phyloP scores from a whole-genome alignment of 2,888 invertebrate species.

The Rhodophaea formosa region DNA sequence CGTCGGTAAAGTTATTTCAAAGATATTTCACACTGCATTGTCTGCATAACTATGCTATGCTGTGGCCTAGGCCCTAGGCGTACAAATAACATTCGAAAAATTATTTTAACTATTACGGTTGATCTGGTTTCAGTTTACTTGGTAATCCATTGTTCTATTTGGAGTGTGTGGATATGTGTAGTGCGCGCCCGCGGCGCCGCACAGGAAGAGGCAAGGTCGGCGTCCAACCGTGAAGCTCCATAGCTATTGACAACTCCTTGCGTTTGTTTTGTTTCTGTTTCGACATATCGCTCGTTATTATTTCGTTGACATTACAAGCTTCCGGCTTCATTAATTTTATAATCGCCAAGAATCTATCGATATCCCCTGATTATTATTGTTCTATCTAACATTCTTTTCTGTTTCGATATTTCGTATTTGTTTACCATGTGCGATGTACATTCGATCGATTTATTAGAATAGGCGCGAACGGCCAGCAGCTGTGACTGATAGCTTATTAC shows the following conservation, averaged over 20 bases:
- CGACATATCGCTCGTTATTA: constrained; percentile 5
- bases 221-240: constrained; percentile 72
- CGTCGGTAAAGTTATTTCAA: no score
- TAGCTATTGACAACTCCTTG: constrained; percentile 58
- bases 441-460: constrained; percentile 14
- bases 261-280: constrained; percentile 25
- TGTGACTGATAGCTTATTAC: constrained; percentile 17
- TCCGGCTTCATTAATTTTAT: background rate
- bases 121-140: no score
- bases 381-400: background rate
- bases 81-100: no score
- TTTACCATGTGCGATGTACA: background rate
- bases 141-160: background rate
- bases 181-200: constrained; percentile 32
- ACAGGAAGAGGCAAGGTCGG: constrained; percentile 77
- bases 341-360: no score
- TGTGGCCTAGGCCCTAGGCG: no score
- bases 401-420: constrained; percentile 1
- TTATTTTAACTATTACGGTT: no score
- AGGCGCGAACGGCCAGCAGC: constrained; percentile 11
- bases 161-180: background rate
- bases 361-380: no score
- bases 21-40: no score
- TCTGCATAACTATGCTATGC: no score
- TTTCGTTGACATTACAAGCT: background rate